phyloP scores from a whole-genome alignment of 2,888 invertebrate genomes.

The Unio delphinus region DNA sequence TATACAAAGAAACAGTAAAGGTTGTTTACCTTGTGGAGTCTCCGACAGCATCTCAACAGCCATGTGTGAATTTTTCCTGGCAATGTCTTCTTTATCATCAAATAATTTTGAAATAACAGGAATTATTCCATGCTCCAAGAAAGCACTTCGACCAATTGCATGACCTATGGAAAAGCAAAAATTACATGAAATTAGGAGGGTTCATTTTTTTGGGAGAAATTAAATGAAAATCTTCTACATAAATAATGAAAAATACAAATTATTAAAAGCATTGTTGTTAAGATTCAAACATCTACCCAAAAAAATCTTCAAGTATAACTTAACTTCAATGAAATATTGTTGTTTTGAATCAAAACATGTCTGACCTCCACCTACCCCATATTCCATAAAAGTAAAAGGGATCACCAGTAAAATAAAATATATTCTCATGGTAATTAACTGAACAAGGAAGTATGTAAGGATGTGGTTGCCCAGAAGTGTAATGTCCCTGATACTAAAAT shows the following conservation, averaged over 20 bases:
- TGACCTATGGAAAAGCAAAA: slow-evolving; percentile 52
- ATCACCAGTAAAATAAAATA: too few relatives aligned
- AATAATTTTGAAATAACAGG: slow-evolving; percentile 65
- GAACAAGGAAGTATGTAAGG: too few relatives aligned
- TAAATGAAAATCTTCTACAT: not conserved
- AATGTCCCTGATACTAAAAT: too few relatives aligned
- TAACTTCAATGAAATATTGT: not conserved
- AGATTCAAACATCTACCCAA: not conserved
- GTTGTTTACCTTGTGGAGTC: slow-evolving; percentile 61
- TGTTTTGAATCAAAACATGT: too few relatives aligned
- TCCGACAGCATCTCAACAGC: slow-evolving; percentile 70
- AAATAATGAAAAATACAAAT: not conserved
- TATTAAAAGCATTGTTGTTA: not conserved
- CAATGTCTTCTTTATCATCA: slow-evolving; percentile 68
- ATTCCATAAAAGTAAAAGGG: too few relatives aligned
- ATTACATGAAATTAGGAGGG: not conserved
- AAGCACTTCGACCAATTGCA: slow-evolving; percentile 70
- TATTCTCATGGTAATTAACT: too few relatives aligned
- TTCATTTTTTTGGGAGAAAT: not conserved
- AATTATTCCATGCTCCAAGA: slow-evolving; percentile 65
- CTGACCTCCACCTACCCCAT: too few relatives aligned
- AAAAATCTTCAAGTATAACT: not conserved
- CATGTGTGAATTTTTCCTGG: slow-evolving; percentile 68
- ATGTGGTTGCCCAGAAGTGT: too few relatives aligned
- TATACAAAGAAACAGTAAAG: not conserved